Evolutionary conservation across 2,888 invertebrate species (phyloP).

Genomic region (Drosophila eohydei): DNA sequence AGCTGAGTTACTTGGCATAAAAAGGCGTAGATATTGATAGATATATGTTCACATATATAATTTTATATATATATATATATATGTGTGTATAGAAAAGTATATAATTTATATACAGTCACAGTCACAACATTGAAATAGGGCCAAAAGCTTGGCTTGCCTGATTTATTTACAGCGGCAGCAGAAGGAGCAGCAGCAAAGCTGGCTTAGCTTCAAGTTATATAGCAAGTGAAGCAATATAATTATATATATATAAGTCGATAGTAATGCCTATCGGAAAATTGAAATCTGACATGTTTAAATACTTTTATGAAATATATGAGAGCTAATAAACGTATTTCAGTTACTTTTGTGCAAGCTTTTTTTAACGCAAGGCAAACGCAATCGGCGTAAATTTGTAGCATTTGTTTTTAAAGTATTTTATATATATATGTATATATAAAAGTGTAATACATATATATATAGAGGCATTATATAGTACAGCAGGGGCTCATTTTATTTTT

Average conservation of each 20-base stretch:
- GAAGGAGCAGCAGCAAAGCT: constrained; percentile 34
- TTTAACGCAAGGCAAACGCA: constrained; percentile 51
- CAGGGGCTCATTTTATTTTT: constrained; percentile 48
- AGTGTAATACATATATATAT: constrained; percentile 7
- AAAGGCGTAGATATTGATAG: constrained; percentile 7
- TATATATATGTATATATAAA: background rate
- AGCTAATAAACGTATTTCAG: constrained; percentile 17
- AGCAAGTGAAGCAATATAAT: constrained; percentile 29
- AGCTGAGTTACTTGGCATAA: constrained; percentile 25
- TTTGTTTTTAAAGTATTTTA: constrained; percentile 1
- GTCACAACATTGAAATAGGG: constrained; percentile 51
- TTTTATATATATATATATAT: constrained; percentile 3
- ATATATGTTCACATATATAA: constrained; percentile 13
- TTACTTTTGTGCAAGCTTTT: constrained; percentile 40
- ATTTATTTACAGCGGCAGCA: constrained; percentile 44
- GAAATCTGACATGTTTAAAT: constrained; percentile 4
- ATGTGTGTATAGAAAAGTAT: background rate
- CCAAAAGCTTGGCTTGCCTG: constrained; percentile 29
- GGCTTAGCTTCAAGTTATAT: constrained; percentile 23
- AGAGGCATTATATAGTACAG: constrained; percentile 49
- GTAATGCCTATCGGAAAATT: constrained; percentile 22
- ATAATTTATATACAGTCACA: constrained; percentile 39
- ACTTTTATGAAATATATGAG: background rate
- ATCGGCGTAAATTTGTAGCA: constrained; percentile 30
- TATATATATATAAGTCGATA: constrained; percentile 16